phyloP scores from a whole-genome alignment of 2,113 vertebrate species.

The Rissa tridactyla region DNA sequence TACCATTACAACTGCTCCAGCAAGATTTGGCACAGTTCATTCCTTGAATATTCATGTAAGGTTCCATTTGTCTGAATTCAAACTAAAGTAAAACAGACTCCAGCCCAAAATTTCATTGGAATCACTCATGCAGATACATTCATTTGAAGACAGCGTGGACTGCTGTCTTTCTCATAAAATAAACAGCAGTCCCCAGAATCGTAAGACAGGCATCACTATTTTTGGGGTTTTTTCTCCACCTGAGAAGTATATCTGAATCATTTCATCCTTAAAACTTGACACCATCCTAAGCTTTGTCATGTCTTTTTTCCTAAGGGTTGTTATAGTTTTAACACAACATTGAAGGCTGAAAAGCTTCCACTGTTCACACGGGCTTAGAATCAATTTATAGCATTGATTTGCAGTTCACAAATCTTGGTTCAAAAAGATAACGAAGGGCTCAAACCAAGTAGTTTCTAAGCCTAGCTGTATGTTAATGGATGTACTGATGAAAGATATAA shows the following conservation, averaged over 20 bases:
- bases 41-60: conserved; percentile 26
- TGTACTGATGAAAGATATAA: not conserved
- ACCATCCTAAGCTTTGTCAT: not conserved
- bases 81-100: not conserved
- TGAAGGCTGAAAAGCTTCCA: not conserved
- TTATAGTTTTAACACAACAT: not conserved
- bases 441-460: not conserved
- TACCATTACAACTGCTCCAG: not conserved
- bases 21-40: not conserved
- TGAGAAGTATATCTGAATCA: not conserved
- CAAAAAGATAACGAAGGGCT: not conserved
- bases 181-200: not conserved
- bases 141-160: not conserved
- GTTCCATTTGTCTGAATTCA: conserved; percentile 8
- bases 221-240: not conserved
- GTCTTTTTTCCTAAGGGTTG: not conserved
- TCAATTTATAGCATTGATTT: not conserved
- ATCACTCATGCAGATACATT: not conserved
- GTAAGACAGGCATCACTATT: not conserved
- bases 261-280: not conserved
- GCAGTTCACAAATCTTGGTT: not conserved
- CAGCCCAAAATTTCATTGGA: not conserved
- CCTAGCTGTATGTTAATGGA: not conserved
- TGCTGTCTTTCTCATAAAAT: not conserved
- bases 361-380: not conserved